Base-by-base conservation (phyloP, 2,888 invertebrate species). In the Allophyes oxyacanthae region DNA sequence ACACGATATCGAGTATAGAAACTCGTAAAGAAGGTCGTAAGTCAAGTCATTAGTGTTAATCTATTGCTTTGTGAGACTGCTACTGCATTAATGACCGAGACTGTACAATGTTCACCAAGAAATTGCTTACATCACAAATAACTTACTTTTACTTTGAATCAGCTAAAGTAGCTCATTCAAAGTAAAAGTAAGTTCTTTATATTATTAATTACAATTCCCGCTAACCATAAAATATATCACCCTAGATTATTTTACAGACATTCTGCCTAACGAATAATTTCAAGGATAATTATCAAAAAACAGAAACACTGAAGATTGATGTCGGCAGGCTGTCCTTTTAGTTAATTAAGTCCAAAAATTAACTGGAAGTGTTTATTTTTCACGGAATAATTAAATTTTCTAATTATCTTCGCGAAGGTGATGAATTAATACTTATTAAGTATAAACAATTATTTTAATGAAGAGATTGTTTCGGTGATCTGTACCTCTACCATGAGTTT, bases 341-440 rank as follows among this genome's bases (percentile, higher is more conserved):
- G 49, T 64, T 73, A 77, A 77, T 77, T 68, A 73, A 77, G 62
- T 66, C 54, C 28, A 56, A 68, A 60, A 73, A 72, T 49, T 62
- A 42, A 57, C 46, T 33, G 42, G 53, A 59, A 55, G 48, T 64
- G 71, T 65, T 66, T 63, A 56, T 62, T 60, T 68, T 66, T 64
- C 45, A 42, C 5, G 15, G 48, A 45, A 62, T 71, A 64, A 64
- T 69, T 59, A 62, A 60, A 66, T 72, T 73, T 65, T 68, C 65
- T 74, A 51, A 58, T 73, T 72, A 64, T 59, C 45, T 44, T 36
- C 8, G 28, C 26, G 37, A 55, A 62, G 56, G 42, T 58, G 51
- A 70, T 61, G 53, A 67, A 64, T 64, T 25, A 64, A 67, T 70
- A 61, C 73, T 56, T 56, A 59, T 57, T 45, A 43, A 37, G 46